Base-by-base conservation (phyloP, 2,113 vertebrate genomes). In the Bos taurus region DNA sequence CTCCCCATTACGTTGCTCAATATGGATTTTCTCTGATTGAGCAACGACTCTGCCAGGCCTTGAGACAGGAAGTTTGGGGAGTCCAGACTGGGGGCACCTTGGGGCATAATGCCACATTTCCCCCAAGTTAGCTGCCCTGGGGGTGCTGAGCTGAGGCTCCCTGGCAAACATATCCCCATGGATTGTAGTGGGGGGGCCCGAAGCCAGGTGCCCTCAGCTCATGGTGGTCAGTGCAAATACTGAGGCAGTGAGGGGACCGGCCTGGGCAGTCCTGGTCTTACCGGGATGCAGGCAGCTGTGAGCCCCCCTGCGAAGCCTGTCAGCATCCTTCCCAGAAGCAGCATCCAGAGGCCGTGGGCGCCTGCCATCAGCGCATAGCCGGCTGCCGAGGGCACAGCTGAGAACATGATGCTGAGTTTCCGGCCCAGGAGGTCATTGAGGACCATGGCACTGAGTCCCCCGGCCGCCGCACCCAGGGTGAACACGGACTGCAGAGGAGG, bases 391-490 rank as follows among this genome's bases (percentile, higher is more conserved):
- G 99, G 99, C 21, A 99, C 64, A 0, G 99, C 99, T 0, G 99
- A 99, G 98, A 99, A 96, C 99, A 99, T 99, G 98, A 99, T 99
- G 99, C 99, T 99, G 62, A 99, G 94, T 92, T 99, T 99, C 57
- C 99, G 99, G 64, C 99, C 99, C 67, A 99, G 98, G 95, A 98
- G 94, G 98, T 99, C 99, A 0, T 99, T 99, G 96, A 99, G 99
- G 52, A 99, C 3, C 99, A 99, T 99, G 95, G 99, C 98, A 13
- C 99, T 99, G 90, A 99, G 98, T 0, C 99, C 99, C 0, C 99
- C 99, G 0, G 98, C 98, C 0, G 99, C 99, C 0, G 99, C 99
- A 1, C 99, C 99, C 98, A 99, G 97, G 2, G 99, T 99, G 98
- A 99, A 99, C 97, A 99, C 98, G 0, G 99, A 99, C 99, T 99